A percentile compares a stretch with the other conserved stretches of the same genome.
These are phyloP conservation scores for Cossypha polioptera DNA, from an alignment of 2,797 vertebrate species.

Conservation along the genomic window DNA sequence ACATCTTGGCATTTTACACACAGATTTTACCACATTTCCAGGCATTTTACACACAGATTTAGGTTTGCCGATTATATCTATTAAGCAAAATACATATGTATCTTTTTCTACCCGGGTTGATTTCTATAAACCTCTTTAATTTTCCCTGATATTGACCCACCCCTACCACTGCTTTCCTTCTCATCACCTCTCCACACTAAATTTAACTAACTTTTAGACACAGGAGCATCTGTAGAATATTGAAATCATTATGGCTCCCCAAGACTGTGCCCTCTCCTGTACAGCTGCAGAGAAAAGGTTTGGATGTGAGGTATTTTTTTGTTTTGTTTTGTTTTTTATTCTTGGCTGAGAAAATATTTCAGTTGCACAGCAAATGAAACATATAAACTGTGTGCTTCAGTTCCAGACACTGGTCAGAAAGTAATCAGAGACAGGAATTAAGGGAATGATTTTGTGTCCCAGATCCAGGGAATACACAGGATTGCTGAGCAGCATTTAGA, in stretches of 20 bases:
- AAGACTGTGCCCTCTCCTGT: not conserved
- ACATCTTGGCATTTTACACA: not conserved
- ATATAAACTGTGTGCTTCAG: not conserved
- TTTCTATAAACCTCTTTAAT: not conserved
- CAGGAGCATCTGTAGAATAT: not conserved
- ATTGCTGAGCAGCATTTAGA: conserved; percentile 20
- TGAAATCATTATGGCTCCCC: not conserved
- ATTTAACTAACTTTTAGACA: not conserved
- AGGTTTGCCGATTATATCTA: not conserved
- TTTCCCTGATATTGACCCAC: not conserved
- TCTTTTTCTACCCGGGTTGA: not conserved
- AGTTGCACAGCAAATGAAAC: not conserved
- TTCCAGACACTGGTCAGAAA: not conserved
- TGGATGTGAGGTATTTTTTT: not conserved
- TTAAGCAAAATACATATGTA: not conserved
- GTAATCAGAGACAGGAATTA: conserved; percentile 57
- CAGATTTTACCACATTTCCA: not conserved
- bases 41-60: not conserved
- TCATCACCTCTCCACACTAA: not conserved
- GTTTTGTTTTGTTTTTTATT: not conserved
- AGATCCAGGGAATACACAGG: not conserved
- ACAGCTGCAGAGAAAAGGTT: not conserved
- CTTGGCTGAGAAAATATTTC: not conserved
- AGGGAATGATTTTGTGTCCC: conserved; percentile 36
- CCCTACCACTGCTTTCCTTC: not conserved